Evolutionary conservation across 2,888 invertebrate genomes (phyloP), one percentile per base, ranked within the genome.

Genomic region (Drosophila stalkeri): DNA sequence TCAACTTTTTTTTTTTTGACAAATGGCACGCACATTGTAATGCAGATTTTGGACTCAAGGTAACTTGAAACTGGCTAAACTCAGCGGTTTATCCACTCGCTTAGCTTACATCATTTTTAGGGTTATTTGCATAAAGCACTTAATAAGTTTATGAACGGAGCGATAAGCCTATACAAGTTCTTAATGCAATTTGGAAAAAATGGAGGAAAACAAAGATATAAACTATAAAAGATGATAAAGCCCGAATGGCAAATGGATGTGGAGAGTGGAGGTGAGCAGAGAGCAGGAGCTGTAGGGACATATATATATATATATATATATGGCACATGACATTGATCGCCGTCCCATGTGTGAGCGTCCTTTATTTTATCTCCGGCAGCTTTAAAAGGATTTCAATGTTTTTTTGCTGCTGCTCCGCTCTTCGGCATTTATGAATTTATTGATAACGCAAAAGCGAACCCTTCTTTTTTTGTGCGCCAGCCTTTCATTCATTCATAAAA

Each of bases 341-440:
- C 62, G 76, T 76, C 61, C 72, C 76, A 64, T 66, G 63, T 74
- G 71, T 67, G 64, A 54, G 63, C 47, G 66, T 72, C 66, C 82
- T 69, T 76, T 67, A 59, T 61, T 70, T 69, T 66, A 64, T 72
- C 71, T 66, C 55, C 51, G 83, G 41, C 72, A 67, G 77, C 85
- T 72, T 89, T 90, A 86, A 86, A 86, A 86, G 86, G 86, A 89
- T 86, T 86, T 86, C 90, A 86, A 64, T 86, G 86, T 86, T 37
- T 55, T 55, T 39, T 41, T 39, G 12, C 16, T 39, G 35, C 23
- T 43, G 43, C 44, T 20, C 1, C 44, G 11, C 23, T 46, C 46
- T 27, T 55, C 41, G 8, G 37, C 82, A 81, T 87, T 89, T 89
- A 86, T 86, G 90, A 90, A 86, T 85, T 90, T 89, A 90, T 88